Evolutionary conservation across 2,797 vertebrate species (phyloP), one percentile per base, ranked within the genome.

Genomic region (Xenentodon cancila): DNA sequence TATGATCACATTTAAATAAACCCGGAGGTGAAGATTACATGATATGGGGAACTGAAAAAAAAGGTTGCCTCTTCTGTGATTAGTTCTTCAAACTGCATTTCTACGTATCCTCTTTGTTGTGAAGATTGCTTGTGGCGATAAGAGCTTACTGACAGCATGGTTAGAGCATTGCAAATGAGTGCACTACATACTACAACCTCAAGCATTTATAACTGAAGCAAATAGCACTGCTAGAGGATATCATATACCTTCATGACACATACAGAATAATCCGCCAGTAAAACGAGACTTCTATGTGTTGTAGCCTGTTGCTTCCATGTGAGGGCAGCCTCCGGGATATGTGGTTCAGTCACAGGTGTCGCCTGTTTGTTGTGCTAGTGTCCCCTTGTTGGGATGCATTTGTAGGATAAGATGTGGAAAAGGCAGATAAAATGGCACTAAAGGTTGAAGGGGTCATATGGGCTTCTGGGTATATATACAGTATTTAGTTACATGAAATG

Each of bases 1-100:
- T 74, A 67, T 59, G 78, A 75, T 74, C 63, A 74, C 50, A 72
- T 80, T 71, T 69, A 73, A 77, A 82, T 77, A 50, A 77, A 65
- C 34, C 51, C 59, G 0, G 34, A 60, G 58, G 60, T 60, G 45
- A 77, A 62, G 43, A 76, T 64, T 75, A 60, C 46, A 62, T 21
- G n/a, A 74, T 25, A 52, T 42, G 16, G 43, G 37, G 34, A 27
- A 53, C 18, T 68, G n/a, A 64, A 62, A 72, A 19, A 61, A 17
- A n/a, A 6, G 45, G 21, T 60, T 17, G 9, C 37, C 16, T 59
- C 32, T 52, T 30, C 21, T 70, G 45, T 49, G 56, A 75, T 77
- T 49, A 53, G 9, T 67, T 73, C 21, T 64, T 56, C 51, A 71
- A 77, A 21, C 4, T 18, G 8, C 32, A 59, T 48, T 51, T 60